These are phyloP conservation scores for Aeoliscus strigatus DNA, from an alignment of 2,797 vertebrate genomes.

Conservation along the genomic window DNA sequence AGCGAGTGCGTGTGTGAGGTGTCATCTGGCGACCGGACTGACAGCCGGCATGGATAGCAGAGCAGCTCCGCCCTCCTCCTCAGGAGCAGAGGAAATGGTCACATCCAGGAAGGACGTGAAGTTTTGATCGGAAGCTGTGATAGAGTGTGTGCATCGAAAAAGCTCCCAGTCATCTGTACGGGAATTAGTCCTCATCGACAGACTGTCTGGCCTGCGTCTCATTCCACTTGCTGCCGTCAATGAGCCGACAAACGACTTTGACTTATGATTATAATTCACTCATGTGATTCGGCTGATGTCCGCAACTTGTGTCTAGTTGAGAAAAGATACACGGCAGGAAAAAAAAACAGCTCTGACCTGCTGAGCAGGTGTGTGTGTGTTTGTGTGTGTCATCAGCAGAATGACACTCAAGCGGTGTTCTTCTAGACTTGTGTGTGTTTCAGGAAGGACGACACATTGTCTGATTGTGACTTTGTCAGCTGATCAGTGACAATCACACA, in stretches of 20 bases:
- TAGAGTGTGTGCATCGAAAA: constrained; percentile 44
- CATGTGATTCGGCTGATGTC: constrained; percentile 35
- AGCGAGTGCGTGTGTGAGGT: too few species aligned
- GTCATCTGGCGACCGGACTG: constrained; percentile 24
- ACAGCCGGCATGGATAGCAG: constrained; percentile 13
- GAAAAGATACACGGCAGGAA: constrained; percentile 31
- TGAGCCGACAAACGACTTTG: too few species aligned
- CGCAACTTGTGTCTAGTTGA: constrained; percentile 38
- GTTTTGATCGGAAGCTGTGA: constrained; percentile 58
- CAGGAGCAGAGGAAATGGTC: constrained; percentile 37
- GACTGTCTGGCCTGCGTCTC: constrained; percentile 27
- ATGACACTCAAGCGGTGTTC: constrained; percentile 12
- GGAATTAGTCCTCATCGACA: constrained; percentile 50
- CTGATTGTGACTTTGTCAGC: too few species aligned
- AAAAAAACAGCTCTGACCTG: constrained; percentile 57
- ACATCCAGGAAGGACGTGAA: constrained; percentile 50
- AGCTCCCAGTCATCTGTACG: constrained; percentile 45
- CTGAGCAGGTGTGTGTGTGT: constrained; percentile 49
- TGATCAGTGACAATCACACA: too few species aligned
- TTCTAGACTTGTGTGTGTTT: too few species aligned
- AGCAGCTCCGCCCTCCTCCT: constrained; percentile 31
- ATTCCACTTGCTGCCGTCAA: constrained; percentile 30
- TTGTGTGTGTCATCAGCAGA: constrained; percentile 13
- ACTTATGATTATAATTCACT: constrained; percentile 30
- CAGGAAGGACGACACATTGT: too few species aligned